These are phyloP conservation scores for Muscidifurax raptorellus DNA, from an alignment of 1,140 invertebrate species.

Conservation along the genomic window DNA sequence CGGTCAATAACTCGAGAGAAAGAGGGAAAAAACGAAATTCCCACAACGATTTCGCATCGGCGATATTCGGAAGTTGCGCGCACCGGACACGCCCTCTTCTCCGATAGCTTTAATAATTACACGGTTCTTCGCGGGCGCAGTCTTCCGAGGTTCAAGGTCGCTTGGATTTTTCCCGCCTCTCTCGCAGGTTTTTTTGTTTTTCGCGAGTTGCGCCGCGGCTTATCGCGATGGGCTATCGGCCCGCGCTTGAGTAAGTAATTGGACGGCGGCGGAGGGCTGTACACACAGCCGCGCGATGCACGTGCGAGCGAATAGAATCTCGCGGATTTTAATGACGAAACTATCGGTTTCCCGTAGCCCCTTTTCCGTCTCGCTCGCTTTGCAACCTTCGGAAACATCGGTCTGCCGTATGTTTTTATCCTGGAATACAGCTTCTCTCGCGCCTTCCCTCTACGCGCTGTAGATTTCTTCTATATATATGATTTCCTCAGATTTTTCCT, in stretches of 20 bases:
- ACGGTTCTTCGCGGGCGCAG: background rate
- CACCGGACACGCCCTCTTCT: background rate
- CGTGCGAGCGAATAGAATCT: background rate
- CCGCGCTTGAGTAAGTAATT: conserved; percentile 9
- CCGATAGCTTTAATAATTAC: background rate
- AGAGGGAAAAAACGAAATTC: background rate
- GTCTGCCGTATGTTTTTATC: background rate
- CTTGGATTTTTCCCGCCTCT: background rate
- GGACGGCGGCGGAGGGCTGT: background rate
- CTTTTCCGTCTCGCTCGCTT: background rate
- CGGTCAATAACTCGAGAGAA: background rate
- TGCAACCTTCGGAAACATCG: background rate
- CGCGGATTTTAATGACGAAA: conserved; percentile 35
- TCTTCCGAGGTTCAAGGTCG: conserved; percentile 19
- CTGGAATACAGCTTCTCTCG: background rate
- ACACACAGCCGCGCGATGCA: background rate
- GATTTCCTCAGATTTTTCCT: background rate
- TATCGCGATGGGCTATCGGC: conserved; percentile 17
- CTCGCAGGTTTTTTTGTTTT: background rate
- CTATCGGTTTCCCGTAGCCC: conserved; percentile 8
- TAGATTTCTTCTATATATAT: conserved; percentile 8
- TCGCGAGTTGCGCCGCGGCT: background rate
- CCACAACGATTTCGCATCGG: conserved; percentile 7
- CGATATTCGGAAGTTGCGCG: conserved; percentile 18
- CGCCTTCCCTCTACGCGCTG: too few species aligned